phyloP scores from a whole-genome alignment of 2,797 vertebrate species.

The Coluber constrictor region DNA sequence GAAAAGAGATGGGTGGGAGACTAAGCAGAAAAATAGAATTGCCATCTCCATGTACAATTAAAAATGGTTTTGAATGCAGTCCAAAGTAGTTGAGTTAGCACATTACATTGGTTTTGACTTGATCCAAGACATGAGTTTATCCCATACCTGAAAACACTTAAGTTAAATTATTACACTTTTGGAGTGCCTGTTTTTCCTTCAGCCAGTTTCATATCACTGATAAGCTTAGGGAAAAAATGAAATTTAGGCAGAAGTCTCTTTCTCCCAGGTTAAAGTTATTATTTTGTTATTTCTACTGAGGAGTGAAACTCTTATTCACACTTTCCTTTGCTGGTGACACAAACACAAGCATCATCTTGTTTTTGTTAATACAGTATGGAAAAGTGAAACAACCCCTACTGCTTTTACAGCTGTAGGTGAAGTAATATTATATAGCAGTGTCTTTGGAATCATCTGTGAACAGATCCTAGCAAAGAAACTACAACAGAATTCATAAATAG shows the following conservation, averaged over 20 bases:
- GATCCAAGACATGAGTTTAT: neutral
- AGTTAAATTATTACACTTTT: neutral
- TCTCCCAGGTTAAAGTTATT: neutral
- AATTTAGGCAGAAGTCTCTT: neutral
- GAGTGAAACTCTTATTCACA: neutral
- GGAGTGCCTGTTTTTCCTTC: neutral
- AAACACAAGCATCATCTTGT: neutral
- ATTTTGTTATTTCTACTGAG: neutral
- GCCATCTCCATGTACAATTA: neutral
- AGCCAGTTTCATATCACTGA: neutral
- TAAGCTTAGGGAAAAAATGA: neutral
- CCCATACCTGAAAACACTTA: neutral
- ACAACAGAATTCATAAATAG: rapidly evolving
- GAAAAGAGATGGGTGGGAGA: neutral
- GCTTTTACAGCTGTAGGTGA: neutral
- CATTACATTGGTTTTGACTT: neutral
- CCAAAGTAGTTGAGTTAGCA: neutral
- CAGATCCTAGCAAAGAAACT: neutral
- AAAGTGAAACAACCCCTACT: neutral
- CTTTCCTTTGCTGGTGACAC: neutral
- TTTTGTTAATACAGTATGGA: constrained; percentile 1
- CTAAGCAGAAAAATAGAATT: neutral
- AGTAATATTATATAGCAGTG: neutral
- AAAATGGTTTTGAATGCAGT: neutral
- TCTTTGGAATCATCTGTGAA: neutral